These are phyloP conservation scores for Oceanites oceanicus DNA, from an alignment of 2,113 vertebrate species.

Conservation along the genomic window DNA sequence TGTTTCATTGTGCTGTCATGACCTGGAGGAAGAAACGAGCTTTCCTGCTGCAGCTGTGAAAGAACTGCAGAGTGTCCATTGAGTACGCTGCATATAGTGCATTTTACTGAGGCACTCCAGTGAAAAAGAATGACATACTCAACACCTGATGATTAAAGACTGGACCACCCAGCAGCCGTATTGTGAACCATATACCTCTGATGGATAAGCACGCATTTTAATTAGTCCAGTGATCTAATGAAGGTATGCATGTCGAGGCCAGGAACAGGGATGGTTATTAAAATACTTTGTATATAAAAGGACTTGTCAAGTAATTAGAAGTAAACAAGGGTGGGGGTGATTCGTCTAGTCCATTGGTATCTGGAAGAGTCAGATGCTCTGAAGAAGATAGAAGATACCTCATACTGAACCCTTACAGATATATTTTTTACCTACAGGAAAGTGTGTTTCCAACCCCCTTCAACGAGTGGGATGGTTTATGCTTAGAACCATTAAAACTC, in stretches of 20 bases:
- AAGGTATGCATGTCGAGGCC: background rate
- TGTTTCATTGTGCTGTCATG: background rate
- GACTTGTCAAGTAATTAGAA: background rate
- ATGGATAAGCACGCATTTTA: background rate
- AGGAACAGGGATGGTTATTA: background rate
- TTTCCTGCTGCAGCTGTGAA: background rate
- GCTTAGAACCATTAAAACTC: background rate
- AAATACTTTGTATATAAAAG: background rate
- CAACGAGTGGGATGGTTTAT: background rate
- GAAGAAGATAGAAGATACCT: background rate
- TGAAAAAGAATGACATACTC: background rate
- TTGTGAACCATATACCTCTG: background rate
- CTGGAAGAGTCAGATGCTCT: background rate
- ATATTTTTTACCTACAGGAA: background rate
- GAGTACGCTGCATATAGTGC: background rate
- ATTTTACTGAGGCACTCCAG: background rate
- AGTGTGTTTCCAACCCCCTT: background rate
- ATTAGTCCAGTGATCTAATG: background rate
- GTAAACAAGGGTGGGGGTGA: background rate
- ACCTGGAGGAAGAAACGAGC: background rate
- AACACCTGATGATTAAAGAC: background rate
- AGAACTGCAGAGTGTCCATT: background rate
- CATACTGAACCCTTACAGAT: background rate
- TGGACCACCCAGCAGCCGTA: background rate
- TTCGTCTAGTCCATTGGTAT: background rate